Evolutionary conservation across 2,113 vertebrate species (phyloP), one percentile per base, ranked within the genome.

Genomic region (Rostratula benghalensis): DNA sequence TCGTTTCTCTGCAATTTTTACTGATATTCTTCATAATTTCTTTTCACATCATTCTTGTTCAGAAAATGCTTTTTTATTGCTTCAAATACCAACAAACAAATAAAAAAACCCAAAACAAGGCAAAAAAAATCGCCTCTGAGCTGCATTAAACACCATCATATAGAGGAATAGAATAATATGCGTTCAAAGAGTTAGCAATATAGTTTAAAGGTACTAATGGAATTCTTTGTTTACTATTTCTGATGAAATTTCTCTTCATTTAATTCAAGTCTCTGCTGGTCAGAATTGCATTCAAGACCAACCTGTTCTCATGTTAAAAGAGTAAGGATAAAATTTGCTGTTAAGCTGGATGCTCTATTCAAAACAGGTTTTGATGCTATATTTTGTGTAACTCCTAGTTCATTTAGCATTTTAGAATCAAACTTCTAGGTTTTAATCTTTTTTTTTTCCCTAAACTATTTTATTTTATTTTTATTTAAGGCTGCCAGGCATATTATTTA

Each of bases 81-180:
- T 59, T 54, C 59, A 90, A 76, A 81, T 51, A 0, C 1, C 0
- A 3, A 23, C 31, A 39, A 39, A 60, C 1, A 71, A 67, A 35
- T 3, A n/a, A 59, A 67, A 9, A 41, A 27, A 2, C 0, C 3
- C 19, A 59, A 77, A 16, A 0, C 5, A 50, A 28, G 68, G 3
- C 2, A n/a, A 75, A 57, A 56, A 56, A 9, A 70, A 14, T 22
- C 2, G 1, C 3, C 3, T 4, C 5, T 11, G 2, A 78, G 12
- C 54, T 14, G 33, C 7, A 51, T 20, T 50, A 43, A 87, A 50
- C 11, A 22, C 4, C 46, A 30, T 41, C 9, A 9, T 56, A 16
- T 4, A n/a, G 22, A 76, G 6, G 11, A 70, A 56, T 18, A 71
- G 4, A 6, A 19, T 24, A 86, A 74, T 53, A 61, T 46, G 4